phyloP scores from a whole-genome alignment of 23 tunicate genomes.

The Halocynthia roretzi region DNA sequence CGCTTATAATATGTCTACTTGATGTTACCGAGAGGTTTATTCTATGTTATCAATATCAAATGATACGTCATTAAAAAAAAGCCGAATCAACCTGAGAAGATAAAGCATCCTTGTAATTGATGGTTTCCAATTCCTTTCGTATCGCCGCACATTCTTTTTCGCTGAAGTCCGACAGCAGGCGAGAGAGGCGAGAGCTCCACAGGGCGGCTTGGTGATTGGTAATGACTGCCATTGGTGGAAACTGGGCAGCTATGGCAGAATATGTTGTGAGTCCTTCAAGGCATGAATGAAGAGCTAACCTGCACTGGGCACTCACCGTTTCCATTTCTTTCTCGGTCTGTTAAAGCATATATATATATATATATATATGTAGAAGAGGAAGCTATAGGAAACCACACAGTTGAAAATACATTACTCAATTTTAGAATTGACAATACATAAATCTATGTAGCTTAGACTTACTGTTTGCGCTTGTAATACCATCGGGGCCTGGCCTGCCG shows the following conservation, averaged over 20 bases:
- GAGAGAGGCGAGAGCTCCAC: constrained; percentile 44
- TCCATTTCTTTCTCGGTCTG: constrained; percentile 86
- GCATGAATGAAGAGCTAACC: constrained; percentile 62
- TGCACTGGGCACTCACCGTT: constrained; percentile 39
- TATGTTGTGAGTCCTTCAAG: constrained; percentile 68
- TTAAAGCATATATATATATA: not conserved
- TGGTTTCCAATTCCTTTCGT: not conserved
- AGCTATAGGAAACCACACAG: too few species aligned
- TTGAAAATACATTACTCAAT: not conserved
- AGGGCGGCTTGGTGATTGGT: constrained; percentile 54
- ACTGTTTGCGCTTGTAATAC: constrained; percentile 83
- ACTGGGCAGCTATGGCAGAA: constrained; percentile 73
- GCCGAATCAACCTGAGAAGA: too few species aligned
- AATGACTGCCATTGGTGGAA: constrained; percentile 72
- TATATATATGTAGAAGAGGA: not conserved
- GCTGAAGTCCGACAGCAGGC: constrained; percentile 1
- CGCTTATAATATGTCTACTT: too few species aligned
- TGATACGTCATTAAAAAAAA: too few species aligned
- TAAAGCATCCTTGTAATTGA: too few species aligned
- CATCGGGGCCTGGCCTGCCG: constrained; percentile 86
- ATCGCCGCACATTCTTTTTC: constrained; percentile 15
- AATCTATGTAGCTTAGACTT: not conserved
- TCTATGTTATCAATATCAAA: too few species aligned
- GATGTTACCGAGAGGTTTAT: too few species aligned
- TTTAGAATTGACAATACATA: not conserved